Conservation (phyloP, 2,113 vertebrate species). For the Gavialis gangeticus region DNA sequence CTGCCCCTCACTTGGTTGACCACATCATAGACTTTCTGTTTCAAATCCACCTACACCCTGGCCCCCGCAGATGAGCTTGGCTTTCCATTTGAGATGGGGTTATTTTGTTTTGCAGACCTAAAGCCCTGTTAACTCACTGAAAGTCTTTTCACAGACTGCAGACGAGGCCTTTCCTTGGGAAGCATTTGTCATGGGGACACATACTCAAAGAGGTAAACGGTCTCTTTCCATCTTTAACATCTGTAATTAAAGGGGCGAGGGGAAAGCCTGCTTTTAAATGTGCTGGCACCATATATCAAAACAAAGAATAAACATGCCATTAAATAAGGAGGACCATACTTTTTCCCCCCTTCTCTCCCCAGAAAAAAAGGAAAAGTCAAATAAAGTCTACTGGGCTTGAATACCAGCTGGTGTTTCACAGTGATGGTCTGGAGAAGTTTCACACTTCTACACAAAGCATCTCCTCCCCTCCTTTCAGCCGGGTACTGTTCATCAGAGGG, state of each 20-base stretch:
- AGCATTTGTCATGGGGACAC: slow-evolving; percentile 6
- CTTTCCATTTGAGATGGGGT: fast-evolving
- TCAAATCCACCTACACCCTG: background rate
- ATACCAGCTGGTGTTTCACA: background rate
- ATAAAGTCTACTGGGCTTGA: background rate
- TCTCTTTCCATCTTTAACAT: background rate
- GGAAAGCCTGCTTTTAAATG: background rate
- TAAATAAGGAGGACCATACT: too few species aligned
- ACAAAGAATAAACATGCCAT: too few species aligned
- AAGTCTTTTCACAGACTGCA: background rate
- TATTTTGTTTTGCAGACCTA: too few species aligned
- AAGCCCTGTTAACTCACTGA: too few species aligned
- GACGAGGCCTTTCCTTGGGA: background rate
- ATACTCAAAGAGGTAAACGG: too few species aligned
- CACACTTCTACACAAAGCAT: background rate
- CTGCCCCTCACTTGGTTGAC: too few species aligned
- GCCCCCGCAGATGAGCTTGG: background rate
- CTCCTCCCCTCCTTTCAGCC: background rate
- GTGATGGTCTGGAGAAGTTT: background rate
- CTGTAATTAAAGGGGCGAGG: background rate
- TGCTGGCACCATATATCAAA: too few species aligned
- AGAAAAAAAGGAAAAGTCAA: background rate
- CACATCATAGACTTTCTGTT: background rate
- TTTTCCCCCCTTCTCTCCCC: background rate
- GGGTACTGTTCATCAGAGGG: background rate